phyloP scores from a whole-genome alignment of 2,888 invertebrate species.

The Ichneumoninae sp. region DNA sequence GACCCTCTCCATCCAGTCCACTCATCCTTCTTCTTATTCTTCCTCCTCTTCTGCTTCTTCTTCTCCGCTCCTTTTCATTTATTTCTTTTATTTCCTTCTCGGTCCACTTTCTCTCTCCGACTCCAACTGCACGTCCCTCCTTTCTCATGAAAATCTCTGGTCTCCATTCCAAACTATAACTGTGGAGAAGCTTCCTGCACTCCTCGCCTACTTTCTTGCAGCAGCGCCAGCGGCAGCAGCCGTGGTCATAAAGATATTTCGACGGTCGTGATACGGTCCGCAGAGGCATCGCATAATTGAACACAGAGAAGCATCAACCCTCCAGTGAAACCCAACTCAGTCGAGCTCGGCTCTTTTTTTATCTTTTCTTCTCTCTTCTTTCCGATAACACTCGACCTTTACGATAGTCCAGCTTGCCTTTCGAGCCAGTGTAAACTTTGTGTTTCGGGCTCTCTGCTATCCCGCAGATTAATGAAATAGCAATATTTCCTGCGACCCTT shows the following conservation, averaged over 20 bases:
- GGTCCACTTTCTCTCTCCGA: slow-evolving; percentile 11
- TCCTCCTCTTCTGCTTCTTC: slow-evolving; percentile 9
- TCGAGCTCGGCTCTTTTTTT: slow-evolving; percentile 5
- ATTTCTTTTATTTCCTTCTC: not conserved
- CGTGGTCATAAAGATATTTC: slow-evolving; percentile 56
- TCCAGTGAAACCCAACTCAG: slow-evolving; percentile 7
- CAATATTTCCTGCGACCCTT: slow-evolving; percentile 36
- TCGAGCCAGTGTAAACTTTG: slow-evolving; percentile 33
- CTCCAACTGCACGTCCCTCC: slow-evolving; percentile 19
- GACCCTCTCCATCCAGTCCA: slow-evolving; percentile 64
- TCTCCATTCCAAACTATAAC: slow-evolving; percentile 9
- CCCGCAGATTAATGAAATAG: slow-evolving; percentile 37
- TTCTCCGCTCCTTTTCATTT: slow-evolving; percentile 9
- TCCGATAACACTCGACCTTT: slow-evolving; percentile 52
- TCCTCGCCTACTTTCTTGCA: slow-evolving; percentile 25
- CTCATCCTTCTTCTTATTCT: slow-evolving; percentile 49
- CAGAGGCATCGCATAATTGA: slow-evolving; percentile 5
- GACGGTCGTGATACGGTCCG: slow-evolving; percentile 18
- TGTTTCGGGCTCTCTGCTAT: slow-evolving; percentile 25
- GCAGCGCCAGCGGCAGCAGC: slow-evolving; percentile 17
- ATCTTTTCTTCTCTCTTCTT: slow-evolving; percentile 21
- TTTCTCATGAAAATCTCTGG: slow-evolving; percentile 41
- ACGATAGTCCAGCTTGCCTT: slow-evolving; percentile 33
- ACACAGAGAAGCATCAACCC: slow-evolving; percentile 19
- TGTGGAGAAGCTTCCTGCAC: slow-evolving; percentile 3